A percentile compares a stretch with the other conserved stretches of the same genome.
Conservation (phyloP, 2,797 vertebrate species). For the Peromyscus eremicus region DNA sequence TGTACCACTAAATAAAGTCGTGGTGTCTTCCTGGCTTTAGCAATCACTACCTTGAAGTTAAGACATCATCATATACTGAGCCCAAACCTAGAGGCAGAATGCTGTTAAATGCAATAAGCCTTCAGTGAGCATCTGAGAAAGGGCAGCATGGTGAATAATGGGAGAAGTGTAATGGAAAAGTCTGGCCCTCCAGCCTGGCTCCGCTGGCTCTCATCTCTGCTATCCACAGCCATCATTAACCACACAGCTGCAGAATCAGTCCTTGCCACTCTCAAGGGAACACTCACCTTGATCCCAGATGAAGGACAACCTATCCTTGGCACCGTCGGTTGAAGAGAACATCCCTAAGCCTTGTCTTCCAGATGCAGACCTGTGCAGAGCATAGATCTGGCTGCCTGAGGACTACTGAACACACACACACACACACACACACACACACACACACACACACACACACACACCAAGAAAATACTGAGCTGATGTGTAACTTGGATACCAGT, state of each 20-base stretch:
- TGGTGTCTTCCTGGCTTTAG: neutral
- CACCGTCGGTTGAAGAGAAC: constrained; percentile 34
- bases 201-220: neutral
- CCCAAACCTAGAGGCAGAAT: constrained; percentile 34
- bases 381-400: constrained; percentile 75
- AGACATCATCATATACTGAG: neutral
- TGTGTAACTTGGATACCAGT: neutral
- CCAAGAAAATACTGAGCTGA: neutral
- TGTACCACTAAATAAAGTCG: neutral
- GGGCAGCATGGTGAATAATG: neutral
- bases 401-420: constrained; percentile 71
- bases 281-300: constrained; percentile 63
- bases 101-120: neutral
- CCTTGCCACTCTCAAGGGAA: neutral
- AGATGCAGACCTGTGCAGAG: constrained; percentile 74
- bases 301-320: constrained; percentile 9
- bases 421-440: neutral
- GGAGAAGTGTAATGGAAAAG: neutral
- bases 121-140: neutral
- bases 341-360: constrained; percentile 76
- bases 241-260: neutral
- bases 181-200: neutral
- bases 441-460: constrained; percentile 5
- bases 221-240: neutral
- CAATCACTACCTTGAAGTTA: neutral